Base-by-base conservation (phyloP, 2,888 invertebrate genomes). In the Hydriomena furcata region DNA sequence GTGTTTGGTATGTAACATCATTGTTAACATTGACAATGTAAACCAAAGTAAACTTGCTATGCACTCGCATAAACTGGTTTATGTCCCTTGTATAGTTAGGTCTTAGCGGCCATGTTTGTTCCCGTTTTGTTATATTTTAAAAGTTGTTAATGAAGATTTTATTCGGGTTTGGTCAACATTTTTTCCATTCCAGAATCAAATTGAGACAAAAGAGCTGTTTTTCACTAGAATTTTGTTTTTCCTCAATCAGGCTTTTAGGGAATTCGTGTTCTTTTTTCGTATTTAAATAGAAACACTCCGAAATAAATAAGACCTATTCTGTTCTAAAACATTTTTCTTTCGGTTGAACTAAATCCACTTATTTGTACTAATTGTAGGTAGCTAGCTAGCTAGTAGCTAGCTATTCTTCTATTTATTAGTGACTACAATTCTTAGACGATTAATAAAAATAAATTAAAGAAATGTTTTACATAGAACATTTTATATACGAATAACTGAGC, bases 221-320 rank as follows among this genome's bases (percentile, higher is more conserved):
- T 52, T 35, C 13, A 21, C 34, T 45, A 30, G 13, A 51, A 41
- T 17, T 46, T 42, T 32, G 23, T 52, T 52, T 41, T 52, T 47
- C 46, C 51, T 51, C 45, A 45, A 41, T 45, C 44, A 41, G 31
- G 41, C 36, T 46, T 51, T 40, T 30, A 45, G 31, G 17, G 11
- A 46, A 45, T 31, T 24, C 31, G 42, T 38, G 12, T 41, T 51
- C 17, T 28, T 38, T 31, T 38, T 36, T 42, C 21, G 25, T 27
- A 21, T 40, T 34, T 27, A 21, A 21, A 46, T 12, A 37, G 10
- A 36, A 37, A 37, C 17, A 17, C 2, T 17, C 17, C 17, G 4
- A 17, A 17, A 17, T 17, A 17, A 17, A 4, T 17, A 17, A 17
- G 17, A 17, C 17, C 17, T 17, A 17, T 17, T 17, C 4, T 17